Base-by-base conservation (phyloP, 1,140 invertebrate genomes). In the Spodoptera litura region DNA sequence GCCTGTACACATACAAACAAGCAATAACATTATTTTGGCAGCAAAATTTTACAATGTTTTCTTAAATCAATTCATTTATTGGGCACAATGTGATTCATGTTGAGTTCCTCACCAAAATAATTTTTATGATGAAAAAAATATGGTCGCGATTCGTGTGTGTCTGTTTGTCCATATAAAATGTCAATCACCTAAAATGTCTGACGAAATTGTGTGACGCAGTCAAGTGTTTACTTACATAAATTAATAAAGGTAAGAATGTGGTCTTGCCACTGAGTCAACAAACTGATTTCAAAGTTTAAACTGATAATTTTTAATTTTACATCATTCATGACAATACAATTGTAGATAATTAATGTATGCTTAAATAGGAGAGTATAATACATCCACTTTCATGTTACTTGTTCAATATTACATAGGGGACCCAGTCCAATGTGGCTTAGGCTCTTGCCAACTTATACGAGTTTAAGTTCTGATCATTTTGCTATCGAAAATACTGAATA, bases 11-110 rank as follows among this genome's bases (percentile, higher is more conserved):
- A 10, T 59, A 81, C 49, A 66, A 80, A 81, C 68, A 81, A 73
- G 58, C 51, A 52, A 62, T 49, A 72, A 66, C 35, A 70, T 27
- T 78, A 66, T 71, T 78, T 78, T 71, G 76, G 76, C 64, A 71
- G 52, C 10, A 61, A 53, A 31, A 20, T 71, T 71, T 66, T 61
- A 78, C 56, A 61, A 56, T 35, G 56, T 78, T 78, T 77, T 71
- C 44, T 61, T 71, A 56, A 31, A 61, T 25, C 76, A 78, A 75
- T 75, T 75, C 35, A 77, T 66, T 77, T 58, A 77, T 58, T 77
- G 66, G 74, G 52, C 74, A 77, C 38, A 66, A 53, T 68, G 27
- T 78, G 27, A 44, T 59, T 35, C 56, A 20, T 53, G n/a, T 68
- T 11, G 15, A 12, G 15, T 56, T 12, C 6, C 6, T 15, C 12